phyloP scores from a whole-genome alignment of 2,888 invertebrate genomes.

The Melinaea marsaeus region DNA sequence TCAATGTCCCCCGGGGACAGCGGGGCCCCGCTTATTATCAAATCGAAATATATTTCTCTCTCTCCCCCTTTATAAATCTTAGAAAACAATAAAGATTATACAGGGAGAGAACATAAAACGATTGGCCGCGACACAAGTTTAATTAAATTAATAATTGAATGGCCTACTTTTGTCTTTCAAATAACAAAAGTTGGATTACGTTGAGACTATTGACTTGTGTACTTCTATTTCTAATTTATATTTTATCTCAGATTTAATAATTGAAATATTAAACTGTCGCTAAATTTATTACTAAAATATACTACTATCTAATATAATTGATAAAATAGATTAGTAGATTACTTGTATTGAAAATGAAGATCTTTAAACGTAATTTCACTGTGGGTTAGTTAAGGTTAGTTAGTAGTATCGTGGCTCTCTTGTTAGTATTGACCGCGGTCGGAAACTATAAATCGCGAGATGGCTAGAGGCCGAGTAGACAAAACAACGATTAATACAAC shows the following conservation, averaged over 20 bases:
- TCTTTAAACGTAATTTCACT: too few species aligned
- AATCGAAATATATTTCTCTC: slow-evolving; percentile 23
- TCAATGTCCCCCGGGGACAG: slow-evolving; percentile 20
- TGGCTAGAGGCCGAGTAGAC: slow-evolving; percentile 49
- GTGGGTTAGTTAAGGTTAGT: too few species aligned
- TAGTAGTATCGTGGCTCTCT: background rate
- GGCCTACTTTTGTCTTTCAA: slow-evolving; percentile 23
- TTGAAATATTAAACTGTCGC: background rate
- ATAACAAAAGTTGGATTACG: slow-evolving; percentile 21
- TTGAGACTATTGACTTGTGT: slow-evolving; percentile 9
- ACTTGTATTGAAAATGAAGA: too few species aligned
- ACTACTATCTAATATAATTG: background rate
- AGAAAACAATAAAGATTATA: slow-evolving; percentile 20
- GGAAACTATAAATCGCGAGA: slow-evolving; percentile 42
- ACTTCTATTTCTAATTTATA: background rate
- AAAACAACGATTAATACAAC: slow-evolving; percentile 71
- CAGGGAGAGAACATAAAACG: slow-evolving; percentile 23
- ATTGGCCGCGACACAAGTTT: slow-evolving; percentile 23
- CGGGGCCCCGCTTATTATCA: slow-evolving; percentile 25
- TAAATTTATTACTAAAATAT: background rate
- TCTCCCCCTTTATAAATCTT: slow-evolving; percentile 10
- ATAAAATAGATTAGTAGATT: too few species aligned
- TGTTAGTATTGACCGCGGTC: slow-evolving; percentile 20
- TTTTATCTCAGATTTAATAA: background rate
- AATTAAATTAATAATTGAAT: slow-evolving; percentile 31